Conservation (phyloP, 2,113 vertebrate genomes). For the human (Homo sapiens) region DNA sequence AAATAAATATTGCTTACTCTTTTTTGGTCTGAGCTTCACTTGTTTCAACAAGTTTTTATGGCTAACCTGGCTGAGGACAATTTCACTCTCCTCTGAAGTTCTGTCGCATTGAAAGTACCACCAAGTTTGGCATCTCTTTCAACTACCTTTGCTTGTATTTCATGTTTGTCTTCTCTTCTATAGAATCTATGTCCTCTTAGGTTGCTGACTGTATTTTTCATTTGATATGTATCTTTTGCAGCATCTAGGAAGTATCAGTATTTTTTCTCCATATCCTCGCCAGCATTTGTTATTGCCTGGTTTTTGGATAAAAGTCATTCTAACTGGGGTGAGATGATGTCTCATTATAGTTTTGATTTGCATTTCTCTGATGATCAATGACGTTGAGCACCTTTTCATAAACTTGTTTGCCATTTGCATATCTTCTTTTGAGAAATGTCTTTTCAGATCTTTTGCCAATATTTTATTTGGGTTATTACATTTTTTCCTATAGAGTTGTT, state of each 20-base stretch:
- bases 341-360: neutral
- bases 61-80: neutral
- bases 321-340: neutral
- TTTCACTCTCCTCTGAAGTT: neutral
- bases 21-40: neutral
- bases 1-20: neutral
- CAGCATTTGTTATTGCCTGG: neutral
- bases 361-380: neutral
- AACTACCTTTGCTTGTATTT: neutral
- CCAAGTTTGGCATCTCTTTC: neutral
- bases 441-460: neutral
- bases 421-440: neutral
- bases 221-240: neutral
- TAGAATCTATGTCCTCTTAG: neutral
- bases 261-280: neutral
- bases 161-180: neutral
- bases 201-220: neutral
- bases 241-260: neutral
- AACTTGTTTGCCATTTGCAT: neutral
- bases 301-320: neutral
- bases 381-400: neutral
- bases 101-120: neutral
- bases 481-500: neutral
- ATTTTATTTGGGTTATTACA: neutral
- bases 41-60: neutral